These are phyloP conservation scores for Cydia strobilella DNA, from an alignment of 1,140 invertebrate genomes.

Conservation along the genomic window DNA sequence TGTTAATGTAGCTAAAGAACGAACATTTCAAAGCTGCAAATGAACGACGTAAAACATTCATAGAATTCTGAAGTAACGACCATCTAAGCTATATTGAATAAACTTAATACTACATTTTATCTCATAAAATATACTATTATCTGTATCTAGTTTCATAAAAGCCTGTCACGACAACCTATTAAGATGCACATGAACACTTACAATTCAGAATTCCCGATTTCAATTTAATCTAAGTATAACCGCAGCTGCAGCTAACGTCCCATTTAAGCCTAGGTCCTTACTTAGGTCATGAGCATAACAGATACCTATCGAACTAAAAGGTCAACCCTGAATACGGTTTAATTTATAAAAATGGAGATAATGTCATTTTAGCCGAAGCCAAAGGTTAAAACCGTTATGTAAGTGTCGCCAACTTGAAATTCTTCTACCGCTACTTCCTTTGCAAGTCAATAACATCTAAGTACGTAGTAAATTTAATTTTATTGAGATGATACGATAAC, in stretches of 20 bases:
- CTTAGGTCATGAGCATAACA: not conserved
- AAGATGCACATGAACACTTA: slow-evolving; percentile 8
- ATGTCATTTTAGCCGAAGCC: not conserved
- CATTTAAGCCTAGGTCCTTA: not conserved
- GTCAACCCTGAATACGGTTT: slow-evolving; percentile 13
- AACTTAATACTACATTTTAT: not conserved
- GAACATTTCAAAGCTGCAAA: no score
- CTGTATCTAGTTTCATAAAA: not conserved
- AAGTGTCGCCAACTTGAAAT: not conserved
- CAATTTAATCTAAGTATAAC: not conserved
- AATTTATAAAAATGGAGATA: slow-evolving; percentile 23
- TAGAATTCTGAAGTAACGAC: no score
- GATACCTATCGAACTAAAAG: slow-evolving; percentile 21
- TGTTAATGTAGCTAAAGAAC: no score
- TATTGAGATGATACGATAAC: no score
- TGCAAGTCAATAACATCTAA: not conserved
- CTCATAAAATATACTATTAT: not conserved
- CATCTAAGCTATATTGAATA: no score
- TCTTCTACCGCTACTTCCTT: not conserved
- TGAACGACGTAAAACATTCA: no score
- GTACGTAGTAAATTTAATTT: no score
- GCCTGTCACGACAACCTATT: slow-evolving; percentile 7
- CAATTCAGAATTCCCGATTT: slow-evolving; percentile 3
- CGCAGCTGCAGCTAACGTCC: not conserved
- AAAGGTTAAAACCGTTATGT: slow-evolving; percentile 27